These are phyloP conservation scores for Pelochelys cantorii DNA, from an alignment of 2,797 vertebrate genomes.

Conservation along the genomic window DNA sequence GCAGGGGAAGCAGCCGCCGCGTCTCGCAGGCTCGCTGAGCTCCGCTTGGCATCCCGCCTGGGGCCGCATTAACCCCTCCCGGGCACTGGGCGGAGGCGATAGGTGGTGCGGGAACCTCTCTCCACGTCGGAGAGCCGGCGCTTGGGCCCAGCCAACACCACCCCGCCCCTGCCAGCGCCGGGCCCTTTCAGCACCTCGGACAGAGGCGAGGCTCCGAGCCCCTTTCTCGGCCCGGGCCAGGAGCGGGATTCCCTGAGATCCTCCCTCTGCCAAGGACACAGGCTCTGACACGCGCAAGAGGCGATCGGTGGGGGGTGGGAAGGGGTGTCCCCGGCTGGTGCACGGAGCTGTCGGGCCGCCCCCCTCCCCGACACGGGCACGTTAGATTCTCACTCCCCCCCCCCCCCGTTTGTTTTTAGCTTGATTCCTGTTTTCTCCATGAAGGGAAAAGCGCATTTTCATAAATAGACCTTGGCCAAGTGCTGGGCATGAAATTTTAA, in stretches of 20 bases:
- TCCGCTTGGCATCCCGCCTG: slow-evolving; percentile 47
- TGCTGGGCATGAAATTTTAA: slow-evolving; percentile 94
- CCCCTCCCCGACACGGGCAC: not conserved
- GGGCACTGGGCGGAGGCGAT: slow-evolving; percentile 41
- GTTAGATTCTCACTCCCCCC: slow-evolving; percentile 74
- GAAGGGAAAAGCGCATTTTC: slow-evolving; percentile 94
- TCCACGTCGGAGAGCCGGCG: slow-evolving; percentile 32
- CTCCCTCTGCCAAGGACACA: not conserved
- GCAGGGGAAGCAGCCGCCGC: not conserved
- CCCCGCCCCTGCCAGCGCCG: no score
- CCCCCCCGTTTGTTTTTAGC: slow-evolving; percentile 79
- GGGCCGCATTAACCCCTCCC: slow-evolving; percentile 55
- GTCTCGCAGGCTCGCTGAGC: slow-evolving; percentile 6
- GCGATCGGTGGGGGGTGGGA: not conserved
- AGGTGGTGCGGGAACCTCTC: slow-evolving; percentile 35
- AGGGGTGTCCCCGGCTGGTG: no score
- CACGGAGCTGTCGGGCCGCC: not conserved
- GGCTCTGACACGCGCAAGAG: not conserved
- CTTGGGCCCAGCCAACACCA: not conserved
- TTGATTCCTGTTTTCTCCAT: slow-evolving; percentile 84
- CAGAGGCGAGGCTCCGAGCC: not conserved
- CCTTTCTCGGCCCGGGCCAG: not conserved
- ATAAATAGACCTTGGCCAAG: slow-evolving; percentile 97
- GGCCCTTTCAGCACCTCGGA: not conserved
- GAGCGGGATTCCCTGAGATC: no score